Evolutionary conservation across 2,113 vertebrate species (phyloP).

Genomic region (Paedocypris sp.): DNA sequence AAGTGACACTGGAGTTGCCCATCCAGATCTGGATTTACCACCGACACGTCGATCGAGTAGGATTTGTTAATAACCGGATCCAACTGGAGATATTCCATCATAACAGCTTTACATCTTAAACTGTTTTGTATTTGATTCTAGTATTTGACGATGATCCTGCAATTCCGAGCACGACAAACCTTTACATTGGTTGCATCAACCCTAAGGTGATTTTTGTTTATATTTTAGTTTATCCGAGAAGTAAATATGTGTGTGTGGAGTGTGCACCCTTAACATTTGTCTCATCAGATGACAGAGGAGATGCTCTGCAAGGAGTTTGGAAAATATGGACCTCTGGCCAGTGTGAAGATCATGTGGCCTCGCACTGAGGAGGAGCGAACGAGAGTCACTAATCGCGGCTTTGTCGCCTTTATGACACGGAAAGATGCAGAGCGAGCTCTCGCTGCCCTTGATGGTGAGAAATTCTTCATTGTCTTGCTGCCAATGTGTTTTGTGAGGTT

Average conservation of each 20-base stretch:
- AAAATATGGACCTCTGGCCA: constrained; percentile 68
- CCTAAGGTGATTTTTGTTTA: constrained; percentile 69
- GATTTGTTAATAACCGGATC: too few species aligned
- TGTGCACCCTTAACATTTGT: too few species aligned
- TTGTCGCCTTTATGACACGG: constrained; percentile 71
- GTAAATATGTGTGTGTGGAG: too few species aligned
- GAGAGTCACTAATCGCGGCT: constrained; percentile 64
- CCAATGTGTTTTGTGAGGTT: background rate
- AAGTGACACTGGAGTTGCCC: constrained; percentile 45
- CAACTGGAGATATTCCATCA: too few species aligned
- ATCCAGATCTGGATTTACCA: constrained; percentile 49
- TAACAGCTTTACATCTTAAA: too few species aligned
- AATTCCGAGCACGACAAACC: constrained; percentile 62
- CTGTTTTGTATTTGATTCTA: constrained; percentile 4
- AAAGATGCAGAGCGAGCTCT: constrained; percentile 67
- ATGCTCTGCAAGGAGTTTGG: constrained; percentile 73
- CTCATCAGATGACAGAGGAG: constrained; percentile 67
- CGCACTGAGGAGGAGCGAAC: constrained; percentile 66
- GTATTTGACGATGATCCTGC: constrained; percentile 64
- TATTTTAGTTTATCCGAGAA: too few species aligned
- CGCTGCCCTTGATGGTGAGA: constrained; percentile 61
- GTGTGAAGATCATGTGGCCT: constrained; percentile 76
- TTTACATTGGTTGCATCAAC: constrained; percentile 70
- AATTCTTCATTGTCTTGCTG: background rate
- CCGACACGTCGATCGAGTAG: constrained; percentile 56